These are phyloP conservation scores for Lydus trimaculatus DNA, from an alignment of 2,888 invertebrate genomes.

Conservation along the genomic window DNA sequence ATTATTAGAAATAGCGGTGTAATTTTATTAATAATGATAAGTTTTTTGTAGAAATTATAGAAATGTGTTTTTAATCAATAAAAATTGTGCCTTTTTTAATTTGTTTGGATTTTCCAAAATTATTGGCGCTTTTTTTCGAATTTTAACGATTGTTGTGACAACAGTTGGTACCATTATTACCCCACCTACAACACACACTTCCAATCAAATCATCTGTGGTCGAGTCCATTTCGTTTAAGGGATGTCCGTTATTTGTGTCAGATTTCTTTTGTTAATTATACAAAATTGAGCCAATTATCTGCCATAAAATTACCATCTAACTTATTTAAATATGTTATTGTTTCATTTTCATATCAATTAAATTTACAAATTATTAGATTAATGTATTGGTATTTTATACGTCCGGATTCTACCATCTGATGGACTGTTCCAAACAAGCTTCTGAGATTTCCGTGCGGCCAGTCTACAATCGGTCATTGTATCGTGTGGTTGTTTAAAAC, in stretches of 20 bases:
- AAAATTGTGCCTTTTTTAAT: not conserved
- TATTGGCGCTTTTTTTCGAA: not conserved
- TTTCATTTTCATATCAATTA: not conserved
- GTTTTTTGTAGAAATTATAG: too few relatives aligned
- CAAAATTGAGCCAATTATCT: not conserved
- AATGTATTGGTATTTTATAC: conserved; percentile 7
- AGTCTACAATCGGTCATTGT: conserved; percentile 61
- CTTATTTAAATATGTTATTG: not conserved
- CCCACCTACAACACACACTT: not conserved
- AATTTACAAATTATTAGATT: not conserved
- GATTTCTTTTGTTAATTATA: conserved; percentile 5
- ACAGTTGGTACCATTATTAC: not conserved
- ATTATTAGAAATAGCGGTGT: too few relatives aligned
- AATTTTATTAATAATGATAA: too few relatives aligned
- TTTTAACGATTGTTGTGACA: too few relatives aligned
- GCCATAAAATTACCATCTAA: not conserved
- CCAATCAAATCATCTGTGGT: conserved; percentile 10
- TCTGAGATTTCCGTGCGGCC: conserved; percentile 58
- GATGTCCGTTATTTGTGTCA: conserved; percentile 21
- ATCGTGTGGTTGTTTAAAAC: conserved; percentile 57
- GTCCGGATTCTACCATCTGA: conserved; percentile 36
- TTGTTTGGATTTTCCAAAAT: not conserved
- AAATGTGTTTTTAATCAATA: not conserved
- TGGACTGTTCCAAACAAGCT: conserved; percentile 62
- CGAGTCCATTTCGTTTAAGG: not conserved